Conservation (phyloP, 35 echinoderm and acorn worm species). For the Apostichopus parvimensis region DNA sequence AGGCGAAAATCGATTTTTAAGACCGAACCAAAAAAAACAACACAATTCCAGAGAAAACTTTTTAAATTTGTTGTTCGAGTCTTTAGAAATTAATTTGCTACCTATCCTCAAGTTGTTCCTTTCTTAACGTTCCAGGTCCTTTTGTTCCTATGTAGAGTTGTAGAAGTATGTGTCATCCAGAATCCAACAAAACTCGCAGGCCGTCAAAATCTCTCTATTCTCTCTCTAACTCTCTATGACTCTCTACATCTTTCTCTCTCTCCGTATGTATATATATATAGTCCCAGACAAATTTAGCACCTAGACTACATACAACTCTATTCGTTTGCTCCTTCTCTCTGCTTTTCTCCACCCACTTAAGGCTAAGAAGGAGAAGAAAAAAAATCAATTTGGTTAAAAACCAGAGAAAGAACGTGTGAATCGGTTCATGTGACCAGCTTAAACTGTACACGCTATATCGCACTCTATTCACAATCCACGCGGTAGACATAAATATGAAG, state of each 20-base stretch:
- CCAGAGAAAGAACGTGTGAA: neutral
- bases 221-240: too few species aligned
- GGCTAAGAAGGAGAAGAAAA: neutral
- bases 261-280: neutral
- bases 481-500: neutral
- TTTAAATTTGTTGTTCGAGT: too few species aligned
- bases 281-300: neutral
- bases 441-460: neutral
- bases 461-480: too few species aligned
- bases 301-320: neutral
- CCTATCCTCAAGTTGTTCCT: too few species aligned
- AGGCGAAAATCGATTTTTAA: too few species aligned
- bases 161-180: neutral
- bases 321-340: neutral
- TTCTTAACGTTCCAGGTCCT: too few species aligned
- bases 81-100: too few species aligned
- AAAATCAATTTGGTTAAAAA: neutral
- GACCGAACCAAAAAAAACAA: too few species aligned
- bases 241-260: neutral
- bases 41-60: too few species aligned
- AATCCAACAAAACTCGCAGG: too few species aligned
- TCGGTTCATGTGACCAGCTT: neutral
- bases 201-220: neutral
- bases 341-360: constrained; percentile 15
- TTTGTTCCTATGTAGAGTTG: too few species aligned